Base-by-base conservation (phyloP, 2,113 vertebrate species). In the Isichthys henryi region DNA sequence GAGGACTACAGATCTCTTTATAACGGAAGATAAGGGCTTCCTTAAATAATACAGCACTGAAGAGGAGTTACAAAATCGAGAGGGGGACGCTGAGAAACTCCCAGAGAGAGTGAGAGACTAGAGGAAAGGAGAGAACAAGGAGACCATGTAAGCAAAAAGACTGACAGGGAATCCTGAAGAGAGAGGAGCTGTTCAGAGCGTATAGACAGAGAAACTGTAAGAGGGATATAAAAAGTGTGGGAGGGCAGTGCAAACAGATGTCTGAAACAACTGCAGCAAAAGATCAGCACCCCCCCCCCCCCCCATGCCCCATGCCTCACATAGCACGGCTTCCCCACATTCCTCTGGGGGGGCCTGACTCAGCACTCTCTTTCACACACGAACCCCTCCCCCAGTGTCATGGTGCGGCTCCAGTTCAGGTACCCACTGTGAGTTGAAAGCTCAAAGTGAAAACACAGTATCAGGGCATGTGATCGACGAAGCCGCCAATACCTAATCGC, bases 261-360 rank as follows among this genome's bases (percentile, higher is more conserved):
- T 90, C 90, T 93, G 62, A 39, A 39, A 39, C 39, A 39, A 39
- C 94, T 94, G 95, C 92, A 89, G 89, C 58, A 89, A 43, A 43
- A 23, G 62, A 49, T 17, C 46, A 49, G 27, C 46, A 48, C 48
- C 84, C 84, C 93, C 90, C 35, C 80, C 80, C 86, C 52, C 23
- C 92, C 93, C 90, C 35, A 43, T 43, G 74, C 92, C 93, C 90
- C 35, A 43, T 43, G 74, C 90, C 91, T 35, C 92, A 93, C 92
- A 89, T 94, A 93, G 93, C 95, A 94, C 93, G 92, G 93, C 94
- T 86, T 91, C 94, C 93, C 93, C 77, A 95, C 92, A 95, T 95
- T 94, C 95, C 95, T 94, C 93, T 92, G 90, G 91, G 92, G 90
- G 90, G 92, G 87, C 89, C 94, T 95, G 94, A 96, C 93, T 96